Evolutionary conservation across 2,113 vertebrate species (phyloP).

Genomic region (Xenopus tropicalis): UCB_Xtro_10.0 CM004451.2:58187001-58187500

Average conservation of each 20-base stretch:
- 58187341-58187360: slow-evolving; percentile 53
- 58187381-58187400: slow-evolving; percentile 75
- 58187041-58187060: too few relatives aligned
- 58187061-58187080: too few relatives aligned
- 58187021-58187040: too few relatives aligned
- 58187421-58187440: slow-evolving; percentile 71
- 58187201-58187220: too few relatives aligned
- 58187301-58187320: slow-evolving; percentile 20
- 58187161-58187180: too few relatives aligned
- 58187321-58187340: slow-evolving; percentile 54
- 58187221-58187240: neutral
- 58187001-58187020: too few relatives aligned
- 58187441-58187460: slow-evolving; percentile 74
- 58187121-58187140: too few relatives aligned
- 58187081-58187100: too few relatives aligned
- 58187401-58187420: slow-evolving; percentile 76
- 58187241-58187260: slow-evolving; percentile 21
- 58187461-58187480: slow-evolving; percentile 75
- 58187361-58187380: slow-evolving; percentile 68
- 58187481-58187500: slow-evolving; percentile 62
- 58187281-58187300: slow-evolving; percentile 8
- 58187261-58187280: neutral
- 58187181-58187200: too few relatives aligned
- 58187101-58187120: too few relatives aligned
- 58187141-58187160: too few relatives aligned